Percentiles rank a stretch among this genome's conserved stretches.
These are phyloP conservation scores for Cydia amplana DNA, from an alignment of 1,140 invertebrate species.

Conservation along the genomic window DNA sequence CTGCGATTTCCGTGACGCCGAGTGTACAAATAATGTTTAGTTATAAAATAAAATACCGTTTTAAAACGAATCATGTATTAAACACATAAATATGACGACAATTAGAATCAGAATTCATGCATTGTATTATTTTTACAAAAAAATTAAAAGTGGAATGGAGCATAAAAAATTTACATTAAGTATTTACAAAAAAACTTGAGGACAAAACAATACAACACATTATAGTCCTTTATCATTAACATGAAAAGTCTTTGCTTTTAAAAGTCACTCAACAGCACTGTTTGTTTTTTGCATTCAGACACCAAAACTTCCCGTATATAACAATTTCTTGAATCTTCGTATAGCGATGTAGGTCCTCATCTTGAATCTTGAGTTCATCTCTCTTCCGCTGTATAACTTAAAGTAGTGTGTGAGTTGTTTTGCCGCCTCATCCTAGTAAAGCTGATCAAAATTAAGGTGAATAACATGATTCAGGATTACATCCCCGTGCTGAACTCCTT, in stretches of 20 bases:
- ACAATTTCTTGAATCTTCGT: conserved; percentile 18
- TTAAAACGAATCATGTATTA: conserved; percentile 30
- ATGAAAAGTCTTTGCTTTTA: conserved; percentile 18
- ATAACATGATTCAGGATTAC: conserved; percentile 47
- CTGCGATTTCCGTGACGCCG: no score
- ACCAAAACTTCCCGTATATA: conserved; percentile 30
- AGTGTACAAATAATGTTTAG: no score
- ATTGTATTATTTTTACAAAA: conserved; percentile 31
- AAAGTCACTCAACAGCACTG: conserved; percentile 36
- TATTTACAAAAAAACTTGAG: conserved; percentile 30
- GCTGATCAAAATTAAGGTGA: conserved; percentile 55
- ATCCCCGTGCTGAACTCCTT: conserved; percentile 46
- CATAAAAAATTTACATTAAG: conserved; percentile 32
- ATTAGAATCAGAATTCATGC: conserved; percentile 20
- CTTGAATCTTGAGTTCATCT: conserved; percentile 22
- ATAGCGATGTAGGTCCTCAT: conserved; percentile 12
- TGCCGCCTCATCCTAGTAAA: conserved; percentile 64
- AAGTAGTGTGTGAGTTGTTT: conserved; percentile 43
- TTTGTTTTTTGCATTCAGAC: conserved; percentile 36
- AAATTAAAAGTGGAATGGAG: conserved; percentile 31
- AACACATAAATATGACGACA: conserved; percentile 32
- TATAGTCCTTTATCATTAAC: conserved; percentile 26
- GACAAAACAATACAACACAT: conserved; percentile 34
- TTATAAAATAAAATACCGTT: neutral
- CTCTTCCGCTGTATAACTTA: conserved; percentile 34